Evolutionary conservation across 2,113 vertebrate genomes (phyloP), one percentile per base, ranked within the genome.

Genomic region (Eclectus roratus): DNA sequence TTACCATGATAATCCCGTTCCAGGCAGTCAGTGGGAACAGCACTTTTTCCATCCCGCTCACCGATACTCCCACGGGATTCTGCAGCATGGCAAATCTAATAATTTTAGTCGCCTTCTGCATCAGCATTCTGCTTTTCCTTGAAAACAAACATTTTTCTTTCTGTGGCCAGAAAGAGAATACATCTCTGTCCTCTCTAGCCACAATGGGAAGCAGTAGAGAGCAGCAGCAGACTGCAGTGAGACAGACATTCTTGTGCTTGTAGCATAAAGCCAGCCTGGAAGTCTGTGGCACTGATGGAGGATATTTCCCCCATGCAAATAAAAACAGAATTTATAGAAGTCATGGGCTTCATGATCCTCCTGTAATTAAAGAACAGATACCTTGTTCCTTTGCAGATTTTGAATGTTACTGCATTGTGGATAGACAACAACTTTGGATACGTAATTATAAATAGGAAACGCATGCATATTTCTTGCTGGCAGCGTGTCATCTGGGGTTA

Each of bases 161-260:
- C 20, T 2, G 0, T 63, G 92, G 83, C 77, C 80, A 58, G 21
- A 58, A 58, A 58, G 56, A 58, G 35, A 58, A 58, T 24, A 23
- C 33, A 35, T 80, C 88, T 47, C 85, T 4, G 80, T 28, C 41
- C 96, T 80, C 55, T 93, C 93, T n/a, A 18, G 39, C n/a, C 0
- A 33, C 39, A 17, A 3, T 8, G 79, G 85, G 11, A 90, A 97
- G 96, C 96, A 96, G 96, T 91, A 97, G 96, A 95, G 96, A 97
- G 96, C 96, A 97, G 96, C 93, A 97, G 95, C 91, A 97, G 92
- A 85, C 96, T 96, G 95, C 82, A 73, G 1, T 72, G 81, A 86
- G 70, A 68, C 52, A 17, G 53, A 17, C 25, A 23, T 35, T 58
- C 76, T 72, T 29, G 47, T 1, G 4, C 33, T 39, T 29, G n/a